phyloP scores from a whole-genome alignment of 2,797 vertebrate species.

The Paramormyrops hopkinsi region DNA sequence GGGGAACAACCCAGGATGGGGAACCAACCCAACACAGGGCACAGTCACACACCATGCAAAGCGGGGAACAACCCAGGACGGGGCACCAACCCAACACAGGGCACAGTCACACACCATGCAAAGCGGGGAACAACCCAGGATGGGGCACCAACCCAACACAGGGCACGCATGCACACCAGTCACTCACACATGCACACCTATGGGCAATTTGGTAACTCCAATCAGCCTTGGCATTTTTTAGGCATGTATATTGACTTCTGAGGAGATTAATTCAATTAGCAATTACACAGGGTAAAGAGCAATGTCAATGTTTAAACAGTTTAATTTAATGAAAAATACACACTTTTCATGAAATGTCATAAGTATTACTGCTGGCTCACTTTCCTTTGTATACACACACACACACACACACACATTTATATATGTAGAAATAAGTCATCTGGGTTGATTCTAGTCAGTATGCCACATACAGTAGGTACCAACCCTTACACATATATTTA shows the following conservation, averaged over 20 bases:
- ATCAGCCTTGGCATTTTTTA: background rate
- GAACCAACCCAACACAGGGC: too few relatives aligned
- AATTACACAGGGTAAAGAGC: background rate
- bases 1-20: background rate
- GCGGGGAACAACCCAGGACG: too few relatives aligned
- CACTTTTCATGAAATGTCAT: background rate
- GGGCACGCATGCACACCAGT: background rate
- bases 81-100: too few relatives aligned
- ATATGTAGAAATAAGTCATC: background rate
- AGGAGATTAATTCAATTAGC: background rate
- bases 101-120: too few relatives aligned
- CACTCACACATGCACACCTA: too few relatives aligned
- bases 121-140: too few relatives aligned
- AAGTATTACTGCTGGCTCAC: background rate
- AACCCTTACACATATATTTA: conserved; percentile 61
- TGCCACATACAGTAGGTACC: conserved; percentile 9
- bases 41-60: too few relatives aligned
- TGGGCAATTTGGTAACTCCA: too few relatives aligned
- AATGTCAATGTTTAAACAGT: background rate
- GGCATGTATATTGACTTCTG: background rate
- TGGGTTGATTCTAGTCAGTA: background rate
- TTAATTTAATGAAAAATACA: background rate
- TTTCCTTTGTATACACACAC: background rate
- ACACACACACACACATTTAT: background rate
- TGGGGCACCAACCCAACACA: too few relatives aligned